Base-by-base conservation (phyloP, 2,888 invertebrate genomes). In the Acrobasis suavella region DNA sequence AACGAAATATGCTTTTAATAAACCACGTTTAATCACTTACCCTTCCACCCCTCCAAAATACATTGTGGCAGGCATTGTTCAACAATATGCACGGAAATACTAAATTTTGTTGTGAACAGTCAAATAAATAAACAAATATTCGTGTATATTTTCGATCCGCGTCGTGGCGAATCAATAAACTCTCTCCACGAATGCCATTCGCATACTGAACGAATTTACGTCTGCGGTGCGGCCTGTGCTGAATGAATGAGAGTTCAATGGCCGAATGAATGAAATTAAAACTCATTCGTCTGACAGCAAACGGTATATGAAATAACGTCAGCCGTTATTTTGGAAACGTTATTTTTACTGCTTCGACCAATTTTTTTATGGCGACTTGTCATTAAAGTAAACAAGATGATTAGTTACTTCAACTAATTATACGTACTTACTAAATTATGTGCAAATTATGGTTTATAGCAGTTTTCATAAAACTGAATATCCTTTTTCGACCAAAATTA, bases 41-140 rank as follows among this genome's bases (percentile, higher is more conserved):
- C 91, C 91, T 78, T 91, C 91, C 38, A 91, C 85, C 50, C 91
- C 91, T 55, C 89, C 91, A 66, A 90, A 91, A 78, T 82, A 89
- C 86, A 75, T 78, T 16, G 32, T 50, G 32, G 17, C 49, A 10
- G 16, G 17, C 62, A 62, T 60, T 65, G 8, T 50, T 37, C 15
- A 14, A 55, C 61, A 22, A 46, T 32, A 2, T 51, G 12, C 42
- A 46, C 52, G 37, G 10, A 60, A n/a, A 50, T 22, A 38, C 50
- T 12, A 8, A 22, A 42, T 22, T 16, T 15, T 22, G 16, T 14
- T 32, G 32, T n/a, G 15, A 58, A 49, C 46, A 5, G 7, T 49
- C 14, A 15, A 46, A 38, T 50, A 32, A 50, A 55, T 22, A 51
- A 61, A 55, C 16, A 62, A 49, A 63, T 50, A 39, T 39, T 42